Percentiles rank a stretch among this genome's conserved stretches.
Evolutionary conservation across 2,888 invertebrate genomes (phyloP).

Genomic region (Dicycla oo): DNA sequence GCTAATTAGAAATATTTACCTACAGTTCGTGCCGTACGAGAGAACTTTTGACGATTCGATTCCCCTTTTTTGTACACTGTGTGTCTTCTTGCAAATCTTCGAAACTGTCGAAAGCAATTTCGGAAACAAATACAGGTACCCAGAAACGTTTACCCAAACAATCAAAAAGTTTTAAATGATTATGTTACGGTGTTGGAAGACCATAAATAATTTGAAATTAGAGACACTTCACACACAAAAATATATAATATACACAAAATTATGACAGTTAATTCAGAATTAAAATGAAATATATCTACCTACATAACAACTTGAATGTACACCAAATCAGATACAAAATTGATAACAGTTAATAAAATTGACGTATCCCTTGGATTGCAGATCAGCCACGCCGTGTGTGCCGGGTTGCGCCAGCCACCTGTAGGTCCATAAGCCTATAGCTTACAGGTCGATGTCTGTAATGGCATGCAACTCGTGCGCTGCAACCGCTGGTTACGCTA

Average conservation of each 20-base stretch:
- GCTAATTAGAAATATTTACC: background rate
- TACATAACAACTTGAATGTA: background rate
- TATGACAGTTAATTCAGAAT: background rate
- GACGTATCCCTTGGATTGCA: slow-evolving; percentile 75
- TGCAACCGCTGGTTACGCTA: slow-evolving; percentile 49
- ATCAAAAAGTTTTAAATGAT: background rate
- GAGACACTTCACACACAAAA: no score
- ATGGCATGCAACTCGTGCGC: slow-evolving; percentile 62
- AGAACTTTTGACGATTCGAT: background rate
- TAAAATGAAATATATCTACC: background rate
- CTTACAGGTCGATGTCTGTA: slow-evolving; percentile 67
- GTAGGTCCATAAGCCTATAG: slow-evolving; percentile 78
- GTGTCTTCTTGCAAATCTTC: slow-evolving; percentile 3
- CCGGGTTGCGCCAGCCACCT: slow-evolving; percentile 75
- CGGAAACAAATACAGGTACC: background rate
- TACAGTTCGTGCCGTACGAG: background rate
- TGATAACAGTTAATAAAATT: slow-evolving; percentile 21
- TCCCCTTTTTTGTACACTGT: background rate
- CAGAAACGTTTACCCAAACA: background rate
- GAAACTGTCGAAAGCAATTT: slow-evolving; percentile 19
- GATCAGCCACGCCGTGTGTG: slow-evolving; percentile 79
- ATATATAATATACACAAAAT: no score
- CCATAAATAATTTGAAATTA: no score
- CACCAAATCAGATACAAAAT: background rate
- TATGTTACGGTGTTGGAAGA: background rate